phyloP scores from a whole-genome alignment of 2,797 vertebrate genomes.

The Sebastes dallii region DNA sequence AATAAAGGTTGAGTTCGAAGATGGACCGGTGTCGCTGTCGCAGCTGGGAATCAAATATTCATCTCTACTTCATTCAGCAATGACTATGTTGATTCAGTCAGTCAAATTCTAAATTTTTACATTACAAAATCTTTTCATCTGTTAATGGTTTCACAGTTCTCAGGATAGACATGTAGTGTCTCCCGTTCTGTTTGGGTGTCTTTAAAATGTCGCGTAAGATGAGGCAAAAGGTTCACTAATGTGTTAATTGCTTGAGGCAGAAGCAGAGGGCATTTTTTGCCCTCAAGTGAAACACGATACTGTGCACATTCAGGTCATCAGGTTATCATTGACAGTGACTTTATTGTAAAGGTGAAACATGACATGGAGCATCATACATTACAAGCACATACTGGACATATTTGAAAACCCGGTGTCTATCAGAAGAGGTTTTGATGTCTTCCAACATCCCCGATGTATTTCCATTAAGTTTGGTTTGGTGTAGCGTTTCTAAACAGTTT shows the following conservation, averaged over 20 bases:
- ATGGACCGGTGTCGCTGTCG: too few species aligned
- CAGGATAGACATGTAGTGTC: not conserved
- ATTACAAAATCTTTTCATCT: not conserved
- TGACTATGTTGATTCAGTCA: not conserved
- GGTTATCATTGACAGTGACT: not conserved
- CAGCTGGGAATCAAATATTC: not conserved
- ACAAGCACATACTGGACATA: not conserved
- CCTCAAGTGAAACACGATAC: not conserved
- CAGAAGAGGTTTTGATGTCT: not conserved
- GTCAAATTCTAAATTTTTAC: not conserved
- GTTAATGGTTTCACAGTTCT: not conserved
- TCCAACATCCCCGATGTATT: not conserved
- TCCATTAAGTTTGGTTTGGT: not conserved
- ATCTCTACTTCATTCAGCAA: not conserved
- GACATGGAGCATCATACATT: not conserved
- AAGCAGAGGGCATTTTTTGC: not conserved
- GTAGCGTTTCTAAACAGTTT: not conserved
- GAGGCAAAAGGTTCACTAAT: not conserved
- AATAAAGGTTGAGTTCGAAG: too few species aligned
- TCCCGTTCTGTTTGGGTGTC: not conserved
- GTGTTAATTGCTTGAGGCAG: not conserved
- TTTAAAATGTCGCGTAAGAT: not conserved
- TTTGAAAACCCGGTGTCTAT: not conserved
- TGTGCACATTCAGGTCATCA: not conserved
- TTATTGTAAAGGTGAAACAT: not conserved